Conservation (phyloP, 2,113 vertebrate genomes). For the Proteles cristata region DNA sequence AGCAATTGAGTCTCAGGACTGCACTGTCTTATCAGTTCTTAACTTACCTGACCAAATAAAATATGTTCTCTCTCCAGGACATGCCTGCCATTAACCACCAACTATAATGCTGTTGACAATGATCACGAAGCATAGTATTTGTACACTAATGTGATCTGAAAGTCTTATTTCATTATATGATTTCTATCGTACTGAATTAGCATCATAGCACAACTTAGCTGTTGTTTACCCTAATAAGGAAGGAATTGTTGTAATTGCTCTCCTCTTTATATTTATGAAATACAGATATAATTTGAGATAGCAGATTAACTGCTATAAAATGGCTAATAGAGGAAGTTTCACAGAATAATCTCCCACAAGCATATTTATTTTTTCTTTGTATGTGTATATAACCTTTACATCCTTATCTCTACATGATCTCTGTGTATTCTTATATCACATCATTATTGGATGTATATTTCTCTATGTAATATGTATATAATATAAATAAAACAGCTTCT, state of each 20-base stretch:
- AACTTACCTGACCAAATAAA: conserved; percentile 57
- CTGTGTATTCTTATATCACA: neutral
- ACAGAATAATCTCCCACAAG: neutral
- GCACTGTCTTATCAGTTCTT: conserved; percentile 19
- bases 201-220: conserved; percentile 57
- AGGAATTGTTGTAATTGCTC: conserved; percentile 57
- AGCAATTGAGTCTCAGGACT: neutral
- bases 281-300: conserved; percentile 51
- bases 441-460: neutral
- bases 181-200: conserved; percentile 65
- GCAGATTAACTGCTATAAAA: conserved; percentile 16
- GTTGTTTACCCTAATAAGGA: conserved; percentile 66
- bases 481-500: neutral
- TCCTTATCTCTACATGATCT: neutral
- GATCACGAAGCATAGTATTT: neutral
- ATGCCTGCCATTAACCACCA: neutral
- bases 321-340: neutral
- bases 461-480: neutral
- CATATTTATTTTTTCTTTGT: neutral
- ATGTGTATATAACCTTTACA: neutral
- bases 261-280: conserved; percentile 51
- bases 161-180: conserved; percentile 60
- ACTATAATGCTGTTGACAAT: neutral
- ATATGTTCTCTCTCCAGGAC: conserved; percentile 24
- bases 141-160: conserved; percentile 52